Percentiles rank a stretch among this genome's conserved stretches.
phyloP scores from a whole-genome alignment of 2,888 invertebrate genomes.

The Baccha elongata region DNA sequence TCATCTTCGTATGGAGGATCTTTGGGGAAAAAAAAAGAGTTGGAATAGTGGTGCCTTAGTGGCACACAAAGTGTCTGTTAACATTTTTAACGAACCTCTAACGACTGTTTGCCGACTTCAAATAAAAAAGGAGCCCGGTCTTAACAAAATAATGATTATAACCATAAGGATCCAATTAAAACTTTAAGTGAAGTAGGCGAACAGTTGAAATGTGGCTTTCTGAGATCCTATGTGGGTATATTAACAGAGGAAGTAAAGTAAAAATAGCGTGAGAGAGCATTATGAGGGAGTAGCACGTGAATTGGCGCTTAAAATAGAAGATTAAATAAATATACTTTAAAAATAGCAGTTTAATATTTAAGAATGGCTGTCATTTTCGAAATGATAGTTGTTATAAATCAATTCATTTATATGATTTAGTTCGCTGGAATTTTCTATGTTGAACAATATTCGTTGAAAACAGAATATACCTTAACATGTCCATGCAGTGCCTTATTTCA shows the following conservation, averaged over 20 bases:
- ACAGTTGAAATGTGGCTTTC: conserved; percentile 3
- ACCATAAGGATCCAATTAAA: conserved; percentile 72
- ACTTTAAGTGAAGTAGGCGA: conserved; percentile 59
- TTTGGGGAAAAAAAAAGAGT: conserved; percentile 2
- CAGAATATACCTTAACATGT: no score
- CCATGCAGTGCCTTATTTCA: no score
- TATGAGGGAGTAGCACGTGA: conserved; percentile 48
- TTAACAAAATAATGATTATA: conserved; percentile 67
- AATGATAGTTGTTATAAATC: conserved; percentile 15
- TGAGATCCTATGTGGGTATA: conserved; percentile 22
- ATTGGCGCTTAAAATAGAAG: conserved; percentile 22
- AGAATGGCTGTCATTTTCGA: neutral
- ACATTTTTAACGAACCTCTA: conserved; percentile 74
- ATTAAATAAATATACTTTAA: conserved; percentile 18
- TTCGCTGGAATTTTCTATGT: no score
- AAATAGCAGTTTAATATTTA: conserved; percentile 4
- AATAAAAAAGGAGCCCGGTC: conserved; percentile 47
- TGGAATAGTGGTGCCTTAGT: conserved; percentile 17
- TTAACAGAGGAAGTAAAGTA: conserved; percentile 23
- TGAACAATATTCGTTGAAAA: no score
- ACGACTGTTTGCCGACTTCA: conserved; percentile 62
- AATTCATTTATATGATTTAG: conserved; percentile 10
- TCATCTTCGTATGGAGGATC: conserved; percentile 24
- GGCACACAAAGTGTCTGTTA: conserved; percentile 70
- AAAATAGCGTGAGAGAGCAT: conserved; percentile 26